Evolutionary conservation across 1,140 invertebrate species (phyloP).

Genomic region (Magallana ariakensis): DNA sequence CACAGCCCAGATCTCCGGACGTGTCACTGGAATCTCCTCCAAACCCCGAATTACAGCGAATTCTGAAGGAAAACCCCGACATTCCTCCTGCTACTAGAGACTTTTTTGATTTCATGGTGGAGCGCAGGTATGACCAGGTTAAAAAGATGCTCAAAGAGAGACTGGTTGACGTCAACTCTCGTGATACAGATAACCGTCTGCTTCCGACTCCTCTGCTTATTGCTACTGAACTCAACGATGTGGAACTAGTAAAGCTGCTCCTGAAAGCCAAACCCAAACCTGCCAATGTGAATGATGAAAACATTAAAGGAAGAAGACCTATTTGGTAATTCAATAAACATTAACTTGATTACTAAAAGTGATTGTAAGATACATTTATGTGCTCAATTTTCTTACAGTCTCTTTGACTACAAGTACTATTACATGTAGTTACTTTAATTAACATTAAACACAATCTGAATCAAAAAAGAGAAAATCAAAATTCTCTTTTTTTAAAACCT

Average conservation of each 20-base stretch:
- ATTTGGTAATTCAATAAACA: slow-evolving; percentile 65
- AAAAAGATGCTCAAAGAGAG: slow-evolving; percentile 55
- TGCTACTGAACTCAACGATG: slow-evolving; percentile 66
- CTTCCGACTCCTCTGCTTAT: slow-evolving; percentile 68
- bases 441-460: too few species aligned
- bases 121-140: slow-evolving; percentile 35
- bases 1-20: slow-evolving; percentile 1
- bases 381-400: too few species aligned
- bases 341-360: too few species aligned
- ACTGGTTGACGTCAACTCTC: slow-evolving; percentile 63
- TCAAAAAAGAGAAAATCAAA: too few species aligned
- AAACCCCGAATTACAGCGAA: background rate
- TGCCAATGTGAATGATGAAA: slow-evolving; percentile 72
- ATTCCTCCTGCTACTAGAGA: background rate
- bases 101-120: slow-evolving; percentile 25
- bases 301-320: slow-evolving; percentile 66
- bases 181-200: slow-evolving; percentile 63
- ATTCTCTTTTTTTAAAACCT: too few species aligned
- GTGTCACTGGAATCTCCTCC: slow-evolving; percentile 8
- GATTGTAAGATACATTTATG: too few species aligned
- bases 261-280: slow-evolving; percentile 66
- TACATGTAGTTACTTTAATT: too few species aligned
- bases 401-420: too few species aligned
- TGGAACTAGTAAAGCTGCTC: slow-evolving; percentile 68
- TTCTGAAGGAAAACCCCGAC: slow-evolving; percentile 10